Evolutionary conservation across 2,113 vertebrate species (phyloP).

Genomic region (Pseudorhombus dupliciocellatus): DNA sequence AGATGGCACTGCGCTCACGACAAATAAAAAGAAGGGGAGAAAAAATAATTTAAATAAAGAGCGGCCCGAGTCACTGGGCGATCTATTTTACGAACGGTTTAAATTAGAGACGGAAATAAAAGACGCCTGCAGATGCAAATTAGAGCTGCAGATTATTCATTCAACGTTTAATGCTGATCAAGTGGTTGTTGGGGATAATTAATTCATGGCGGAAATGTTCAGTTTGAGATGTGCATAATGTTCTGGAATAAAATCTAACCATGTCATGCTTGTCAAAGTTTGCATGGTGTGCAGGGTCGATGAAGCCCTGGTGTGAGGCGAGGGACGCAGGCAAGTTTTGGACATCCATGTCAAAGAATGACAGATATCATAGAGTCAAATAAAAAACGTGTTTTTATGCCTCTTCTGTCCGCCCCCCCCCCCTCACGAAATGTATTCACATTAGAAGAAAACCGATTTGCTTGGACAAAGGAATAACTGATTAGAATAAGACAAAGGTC

Average conservation of each 20-base stretch:
- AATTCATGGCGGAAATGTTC: slow-evolving; percentile 62
- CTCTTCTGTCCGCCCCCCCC: neutral
- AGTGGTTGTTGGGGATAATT: slow-evolving; percentile 70
- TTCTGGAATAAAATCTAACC: slow-evolving; percentile 39
- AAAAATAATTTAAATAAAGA: slow-evolving; percentile 3
- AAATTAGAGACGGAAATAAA: slow-evolving; percentile 42
- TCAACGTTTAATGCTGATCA: slow-evolving; percentile 61
- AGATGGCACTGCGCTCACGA: neutral
- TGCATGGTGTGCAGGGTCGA: neutral
- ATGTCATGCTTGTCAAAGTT: slow-evolving; percentile 6
- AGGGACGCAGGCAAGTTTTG: neutral
- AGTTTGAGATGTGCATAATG: slow-evolving; percentile 54
- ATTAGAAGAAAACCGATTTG: neutral
- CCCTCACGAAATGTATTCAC: neutral
- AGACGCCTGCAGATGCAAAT: slow-evolving; percentile 63
- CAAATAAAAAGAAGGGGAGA: slow-evolving; percentile 12
- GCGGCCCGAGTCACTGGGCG: neutral
- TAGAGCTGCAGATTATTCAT: slow-evolving; percentile 48
- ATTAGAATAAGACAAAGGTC: neutral
- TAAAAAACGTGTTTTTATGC: neutral
- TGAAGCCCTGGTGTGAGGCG: neutral
- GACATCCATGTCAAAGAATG: neutral
- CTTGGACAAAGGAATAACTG: neutral
- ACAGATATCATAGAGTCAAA: neutral
- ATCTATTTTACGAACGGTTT: slow-evolving; percentile 47